Base-by-base conservation (phyloP, 2,797 vertebrate genomes). In the Ciconia nigra region DNA sequence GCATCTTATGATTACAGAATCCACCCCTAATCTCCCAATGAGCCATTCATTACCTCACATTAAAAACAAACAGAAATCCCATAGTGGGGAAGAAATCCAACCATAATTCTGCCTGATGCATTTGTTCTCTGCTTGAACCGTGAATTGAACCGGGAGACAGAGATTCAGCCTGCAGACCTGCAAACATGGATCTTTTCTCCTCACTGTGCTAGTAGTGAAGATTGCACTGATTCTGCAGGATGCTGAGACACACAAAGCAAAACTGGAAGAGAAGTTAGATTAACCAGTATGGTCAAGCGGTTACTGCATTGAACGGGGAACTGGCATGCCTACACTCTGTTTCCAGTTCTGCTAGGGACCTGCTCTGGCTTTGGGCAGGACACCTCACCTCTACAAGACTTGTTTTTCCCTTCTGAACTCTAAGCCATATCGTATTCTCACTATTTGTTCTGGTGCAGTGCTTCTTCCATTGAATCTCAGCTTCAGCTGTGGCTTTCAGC, bases 1-100 rank as follows among this genome's bases (percentile, higher is more conserved):
- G 24, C n/a, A 41, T 79, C 9, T 86, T 49, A 47, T 18, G 37
- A 92, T 74, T 91, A 55, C 26, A 84, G 59, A 93, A 78, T 51
- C 42, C 11, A 3, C 61, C 72, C 35, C 46, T 86, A 79, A 94
- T 96, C 80, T 95, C 74, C 62, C 85, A 91, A 76, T 92, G 52
- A 61, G 74, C 33, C 39, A 62, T 87, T 93, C 77, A 57, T 93
- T 96, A 81, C 89, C 61, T 92, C 84, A 70, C 59, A 55, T 70
- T 69, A 72, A 93, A 96, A 97, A 39, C 89, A 80, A 95, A 87
- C 63, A 93, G 81, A 96, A 98, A 97, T 96, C 74, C 89, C 70
- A 66, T 77, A 89, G 94, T 46, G 37, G 78, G 76, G 82, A 73
- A 87, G 46, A 91, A 89, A 92, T 87, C 28, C 69, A 85, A 10